Percentiles rank a stretch among this genome's conserved stretches.
Evolutionary conservation across 2,113 vertebrate species (phyloP).

Genomic region (Rousettus leschenaultii): DNA sequence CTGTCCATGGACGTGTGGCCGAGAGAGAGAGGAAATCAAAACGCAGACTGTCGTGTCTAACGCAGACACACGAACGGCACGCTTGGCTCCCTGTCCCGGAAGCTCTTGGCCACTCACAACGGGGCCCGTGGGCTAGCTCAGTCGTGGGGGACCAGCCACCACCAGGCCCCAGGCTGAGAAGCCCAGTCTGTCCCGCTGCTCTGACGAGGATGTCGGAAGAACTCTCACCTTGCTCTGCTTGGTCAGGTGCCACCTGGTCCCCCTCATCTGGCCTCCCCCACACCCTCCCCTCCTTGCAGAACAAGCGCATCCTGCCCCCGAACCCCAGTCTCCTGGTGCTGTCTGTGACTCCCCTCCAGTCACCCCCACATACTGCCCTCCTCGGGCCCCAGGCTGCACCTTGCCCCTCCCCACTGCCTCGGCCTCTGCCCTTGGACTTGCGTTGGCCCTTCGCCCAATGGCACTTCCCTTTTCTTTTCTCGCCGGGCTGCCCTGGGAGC

Average conservation of each 20-base stretch:
- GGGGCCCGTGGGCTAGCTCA: neutral
- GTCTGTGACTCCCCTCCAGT: neutral
- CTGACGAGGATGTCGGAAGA: neutral
- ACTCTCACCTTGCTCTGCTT: neutral
- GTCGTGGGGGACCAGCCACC: neutral
- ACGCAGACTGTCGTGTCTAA: neutral
- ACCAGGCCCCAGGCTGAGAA: too few species aligned
- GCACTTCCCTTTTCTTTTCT: neutral
- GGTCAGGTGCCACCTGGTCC: neutral
- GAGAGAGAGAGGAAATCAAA: neutral
- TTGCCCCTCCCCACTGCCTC: neutral
- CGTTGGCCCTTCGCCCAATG: neutral
- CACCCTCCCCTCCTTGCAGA: neutral
- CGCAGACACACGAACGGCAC: neutral
- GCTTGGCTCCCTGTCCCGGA: neutral
- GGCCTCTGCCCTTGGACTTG: neutral
- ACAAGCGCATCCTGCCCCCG: neutral
- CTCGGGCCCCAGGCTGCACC: neutral
- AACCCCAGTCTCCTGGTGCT: neutral
- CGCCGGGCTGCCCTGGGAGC: neutral
- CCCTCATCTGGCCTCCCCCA: neutral
- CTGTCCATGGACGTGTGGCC: neutral
- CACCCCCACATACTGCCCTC: neutral
- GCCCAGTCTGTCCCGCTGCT: neutral
- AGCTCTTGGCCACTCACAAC: neutral